Evolutionary conservation across 2,113 vertebrate genomes (phyloP), one percentile per base, ranked within the genome.

Genomic region (Ictalurus furcatus): DNA sequence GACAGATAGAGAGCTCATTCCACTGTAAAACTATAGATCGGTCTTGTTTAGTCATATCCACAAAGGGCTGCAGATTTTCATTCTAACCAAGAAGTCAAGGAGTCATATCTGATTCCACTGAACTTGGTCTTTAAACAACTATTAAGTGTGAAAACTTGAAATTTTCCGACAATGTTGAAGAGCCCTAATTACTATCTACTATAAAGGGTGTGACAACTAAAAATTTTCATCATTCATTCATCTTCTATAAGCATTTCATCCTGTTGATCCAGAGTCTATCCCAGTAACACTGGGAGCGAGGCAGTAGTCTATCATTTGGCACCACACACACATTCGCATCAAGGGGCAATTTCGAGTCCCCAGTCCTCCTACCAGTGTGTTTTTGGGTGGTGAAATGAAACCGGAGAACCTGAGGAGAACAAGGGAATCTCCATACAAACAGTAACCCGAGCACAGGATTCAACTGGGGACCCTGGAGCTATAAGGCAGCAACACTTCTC

Each of bases 1-100:
- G 91, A 93, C n/a, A 73, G 6, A 73, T 6, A 59, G 17, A 19
- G 28, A 11, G 37, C 4, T 63, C 71, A 63, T 34, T 63, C 25
- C 0, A 69, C 4, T 85, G 65, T 34, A 85, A 85, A 69, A 85
- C 63, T 82, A 6, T 34, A 34, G 54, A 58, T 81, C n/a, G 23
- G 34, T 59, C 80, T 58, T 37, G 80, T 58, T 81, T 59, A 11
- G 19, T 34, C 52, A 58, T 9, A 8, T 52, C 17, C 1, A n/a
- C 11, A 21, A 82, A 83, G 30, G 30, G 30, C 30, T 61, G n/a
- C 52, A 30, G 2, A 58, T 8, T 81, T 30, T 58, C 16, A 52
- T 78, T 78, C 40, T 48, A 14, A 48, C 21, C 74, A 78, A 28
- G 74, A 52, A 79, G 56, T 48, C 54, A 13, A 3, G 23, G 4